These are phyloP conservation scores for Phoebastria nigripes DNA, from an alignment of 2,797 vertebrate species.

Conservation along the genomic window DNA sequence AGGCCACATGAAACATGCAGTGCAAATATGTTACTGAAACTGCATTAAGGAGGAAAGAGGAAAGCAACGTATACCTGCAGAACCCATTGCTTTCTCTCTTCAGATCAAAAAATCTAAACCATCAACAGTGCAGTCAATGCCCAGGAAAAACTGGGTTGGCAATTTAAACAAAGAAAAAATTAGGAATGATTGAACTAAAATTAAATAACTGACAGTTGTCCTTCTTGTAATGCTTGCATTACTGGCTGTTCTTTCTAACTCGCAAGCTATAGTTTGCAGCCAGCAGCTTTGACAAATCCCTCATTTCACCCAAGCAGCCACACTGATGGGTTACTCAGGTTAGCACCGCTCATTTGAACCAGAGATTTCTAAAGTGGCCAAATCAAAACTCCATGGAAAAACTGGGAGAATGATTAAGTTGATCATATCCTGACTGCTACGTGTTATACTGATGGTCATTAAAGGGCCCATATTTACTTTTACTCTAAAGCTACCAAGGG, in stretches of 20 bases:
- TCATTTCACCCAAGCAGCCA: background rate
- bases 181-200: background rate
- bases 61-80: background rate
- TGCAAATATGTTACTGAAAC: background rate
- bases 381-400: background rate
- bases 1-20: background rate
- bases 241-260: background rate
- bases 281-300: background rate
- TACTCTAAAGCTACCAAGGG: background rate
- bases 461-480: background rate
- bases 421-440: background rate
- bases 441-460: background rate
- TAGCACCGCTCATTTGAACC: background rate
- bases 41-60: background rate
- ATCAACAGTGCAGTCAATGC: background rate
- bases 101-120: background rate
- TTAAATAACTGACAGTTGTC: background rate
- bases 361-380: background rate
- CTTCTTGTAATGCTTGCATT: background rate
- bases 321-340: background rate
- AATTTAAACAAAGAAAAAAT: background rate
- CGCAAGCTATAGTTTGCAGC: background rate
- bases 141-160: background rate
- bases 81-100: background rate
- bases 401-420: background rate